These are phyloP conservation scores for Ascaphus truei DNA, from an alignment of 2,113 vertebrate species.

Conservation along the genomic window DNA sequence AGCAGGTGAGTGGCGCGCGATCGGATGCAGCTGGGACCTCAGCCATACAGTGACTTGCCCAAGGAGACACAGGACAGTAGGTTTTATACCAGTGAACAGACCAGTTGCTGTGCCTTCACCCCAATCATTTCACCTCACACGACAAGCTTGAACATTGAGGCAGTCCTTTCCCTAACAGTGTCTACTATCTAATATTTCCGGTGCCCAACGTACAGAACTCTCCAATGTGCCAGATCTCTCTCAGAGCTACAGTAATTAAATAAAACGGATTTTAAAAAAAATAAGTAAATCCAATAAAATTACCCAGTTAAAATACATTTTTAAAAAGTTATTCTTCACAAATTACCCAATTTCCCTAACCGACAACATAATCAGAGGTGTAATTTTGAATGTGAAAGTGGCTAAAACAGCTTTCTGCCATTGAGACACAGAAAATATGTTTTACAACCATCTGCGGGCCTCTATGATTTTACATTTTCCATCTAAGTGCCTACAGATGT, in stretches of 20 bases:
- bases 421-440: slow-evolving; percentile 30
- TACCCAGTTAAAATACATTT: no score
- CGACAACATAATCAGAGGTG: slow-evolving; percentile 12
- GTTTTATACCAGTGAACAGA: no score
- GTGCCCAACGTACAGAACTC: not conserved
- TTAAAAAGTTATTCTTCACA: slow-evolving; percentile 13
- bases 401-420: slow-evolving; percentile 27
- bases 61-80: no score
- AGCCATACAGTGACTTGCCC: no score
- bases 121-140: no score
- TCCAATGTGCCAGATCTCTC: not conserved
- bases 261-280: not conserved
- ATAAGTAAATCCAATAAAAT: not conserved
- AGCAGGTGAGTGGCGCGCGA: no score
- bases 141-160: no score
- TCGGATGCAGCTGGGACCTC: no score
- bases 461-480: slow-evolving; percentile 31
- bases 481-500: slow-evolving; percentile 41
- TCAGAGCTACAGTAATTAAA: not conserved
- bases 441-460: slow-evolving; percentile 39
- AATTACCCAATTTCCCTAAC: slow-evolving; percentile 22
- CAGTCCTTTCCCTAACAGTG: no score
- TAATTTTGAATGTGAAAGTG: slow-evolving; percentile 33
- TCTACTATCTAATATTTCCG: no score
- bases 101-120: no score